A percentile compares a stretch with the other conserved stretches of the same genome.
phyloP scores from a whole-genome alignment of 2,888 invertebrate genomes.

The Crocallis elinguaria region DNA sequence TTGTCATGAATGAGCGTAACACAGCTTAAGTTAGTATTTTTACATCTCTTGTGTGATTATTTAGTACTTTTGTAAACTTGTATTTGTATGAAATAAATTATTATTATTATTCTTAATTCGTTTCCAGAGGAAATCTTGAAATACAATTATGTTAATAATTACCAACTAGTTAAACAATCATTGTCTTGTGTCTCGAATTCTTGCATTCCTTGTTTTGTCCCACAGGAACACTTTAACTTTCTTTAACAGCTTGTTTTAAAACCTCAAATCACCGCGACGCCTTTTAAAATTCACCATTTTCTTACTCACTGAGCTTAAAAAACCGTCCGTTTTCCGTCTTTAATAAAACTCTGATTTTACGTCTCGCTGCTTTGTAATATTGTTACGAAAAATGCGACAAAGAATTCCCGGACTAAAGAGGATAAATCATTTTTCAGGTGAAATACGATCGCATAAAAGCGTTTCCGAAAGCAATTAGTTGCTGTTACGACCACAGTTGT shows the following conservation, averaged over 20 bases:
- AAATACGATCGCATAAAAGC: conserved; percentile 82
- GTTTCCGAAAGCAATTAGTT: conserved; percentile 84
- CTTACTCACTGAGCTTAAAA: conserved; percentile 25
- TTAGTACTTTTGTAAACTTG: no score
- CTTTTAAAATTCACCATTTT: conserved; percentile 14
- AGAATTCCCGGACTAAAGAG: conserved; percentile 60
- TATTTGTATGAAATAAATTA: no score
- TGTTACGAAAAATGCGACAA: conserved; percentile 61
- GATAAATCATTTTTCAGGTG: conserved; percentile 82
- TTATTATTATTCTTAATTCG: no score
- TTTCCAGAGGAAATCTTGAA: no score
- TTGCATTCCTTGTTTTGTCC: neutral
- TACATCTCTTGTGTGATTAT: no score
- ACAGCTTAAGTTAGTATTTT: no score
- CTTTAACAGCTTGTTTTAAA: neutral
- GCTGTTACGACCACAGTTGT: conserved; percentile 75
- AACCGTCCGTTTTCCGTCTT: conserved; percentile 20
- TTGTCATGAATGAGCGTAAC: no score
- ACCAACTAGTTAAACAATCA: neutral
- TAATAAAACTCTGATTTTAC: conserved; percentile 32
- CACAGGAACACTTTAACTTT: neutral
- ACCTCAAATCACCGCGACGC: neutral
- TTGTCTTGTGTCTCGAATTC: neutral
- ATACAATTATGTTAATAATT: no score
- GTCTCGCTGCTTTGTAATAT: conserved; percentile 36